phyloP scores from a whole-genome alignment of 2,113 vertebrate species.

The Tetraodon nigroviridis region DNA sequence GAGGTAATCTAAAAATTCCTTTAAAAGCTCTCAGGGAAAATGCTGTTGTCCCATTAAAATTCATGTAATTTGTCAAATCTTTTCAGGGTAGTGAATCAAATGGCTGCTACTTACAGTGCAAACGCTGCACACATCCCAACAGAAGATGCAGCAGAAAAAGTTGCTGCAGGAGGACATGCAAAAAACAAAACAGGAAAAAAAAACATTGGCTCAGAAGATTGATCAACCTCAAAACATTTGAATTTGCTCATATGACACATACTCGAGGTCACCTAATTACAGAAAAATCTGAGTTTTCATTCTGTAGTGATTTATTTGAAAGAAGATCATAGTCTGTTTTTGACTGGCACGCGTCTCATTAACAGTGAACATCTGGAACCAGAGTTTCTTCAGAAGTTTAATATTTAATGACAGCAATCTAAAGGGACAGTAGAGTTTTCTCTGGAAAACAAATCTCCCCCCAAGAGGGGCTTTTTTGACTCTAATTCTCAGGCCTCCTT shows the following conservation, averaged over 20 bases:
- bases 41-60: constrained; percentile 28
- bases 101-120: constrained; percentile 5
- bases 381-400: too few relatives aligned
- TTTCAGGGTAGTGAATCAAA: constrained; percentile 8
- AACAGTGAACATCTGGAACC: too few relatives aligned
- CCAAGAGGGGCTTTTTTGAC: constrained; percentile 6
- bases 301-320: background rate
- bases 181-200: constrained; percentile 7
- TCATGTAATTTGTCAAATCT: constrained; percentile 23
- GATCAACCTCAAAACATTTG: constrained; percentile 12
- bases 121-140: constrained; percentile 32
- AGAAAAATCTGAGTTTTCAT: background rate
- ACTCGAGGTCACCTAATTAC: constrained; percentile 16
- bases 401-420: too few relatives aligned
- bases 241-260: constrained; percentile 17
- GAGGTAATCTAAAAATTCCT: constrained; percentile 24
- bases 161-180: constrained; percentile 14
- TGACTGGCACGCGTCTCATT: too few relatives aligned
- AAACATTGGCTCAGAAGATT: background rate
- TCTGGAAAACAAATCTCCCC: background rate
- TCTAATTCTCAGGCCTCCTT: constrained; percentile 8
- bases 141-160: constrained; percentile 11
- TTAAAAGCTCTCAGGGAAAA: constrained; percentile 35
- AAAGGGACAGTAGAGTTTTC: too few relatives aligned
- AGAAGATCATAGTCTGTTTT: background rate